Evolutionary conservation across 2,888 invertebrate species (phyloP), one percentile per base, ranked within the genome.

Genomic region (Nomada ferruginata): DNA sequence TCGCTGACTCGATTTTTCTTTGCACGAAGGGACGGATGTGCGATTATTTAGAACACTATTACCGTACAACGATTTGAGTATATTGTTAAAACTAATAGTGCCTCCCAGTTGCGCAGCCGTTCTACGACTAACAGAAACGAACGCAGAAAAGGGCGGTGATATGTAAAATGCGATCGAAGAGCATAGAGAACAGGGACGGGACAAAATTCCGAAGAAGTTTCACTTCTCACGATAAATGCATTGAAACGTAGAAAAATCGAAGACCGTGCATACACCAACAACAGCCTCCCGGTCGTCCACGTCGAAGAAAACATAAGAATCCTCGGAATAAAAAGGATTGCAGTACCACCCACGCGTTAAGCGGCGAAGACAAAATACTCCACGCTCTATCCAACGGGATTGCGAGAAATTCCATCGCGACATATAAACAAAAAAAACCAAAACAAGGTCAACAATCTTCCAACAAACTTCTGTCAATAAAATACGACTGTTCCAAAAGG

Each of bases 61-160:
- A 9, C 2, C 26, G 26, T 15, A 59, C 26, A 26, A 2, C 66
- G 64, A 72, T 59, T 72, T 69, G 50, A 60, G 74, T 71, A 73
- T 78, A 70, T 87, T 79, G 84, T 78, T 79, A 82, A 80, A 80
- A 87, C 85, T 87, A 85, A 89, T 87, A 86, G 87, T 84, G 84
- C 76, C 73, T 79, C 82, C 84, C 76, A 81, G 75, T 85, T 76
- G 80, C 85, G 83, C 84, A 82, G 47, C 47, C 47, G 10, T 47
- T 47, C 11, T 7, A 7, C 11, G 82, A 78, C 82, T 50, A 72
- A 74, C 71, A 42, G 60, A 44, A 18, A 15, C 60, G 65, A 10
- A 7, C 26, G 18, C 29, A 1, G 18, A 60, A 60, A 60, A 47
- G 44, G 60, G 63, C n/a, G 63, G 65, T 59, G 13, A 15, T 18